Percentiles rank a stretch among this genome's conserved stretches.
phyloP scores from a whole-genome alignment of 2,797 vertebrate genomes.

The Alfaro cultratus region DNA sequence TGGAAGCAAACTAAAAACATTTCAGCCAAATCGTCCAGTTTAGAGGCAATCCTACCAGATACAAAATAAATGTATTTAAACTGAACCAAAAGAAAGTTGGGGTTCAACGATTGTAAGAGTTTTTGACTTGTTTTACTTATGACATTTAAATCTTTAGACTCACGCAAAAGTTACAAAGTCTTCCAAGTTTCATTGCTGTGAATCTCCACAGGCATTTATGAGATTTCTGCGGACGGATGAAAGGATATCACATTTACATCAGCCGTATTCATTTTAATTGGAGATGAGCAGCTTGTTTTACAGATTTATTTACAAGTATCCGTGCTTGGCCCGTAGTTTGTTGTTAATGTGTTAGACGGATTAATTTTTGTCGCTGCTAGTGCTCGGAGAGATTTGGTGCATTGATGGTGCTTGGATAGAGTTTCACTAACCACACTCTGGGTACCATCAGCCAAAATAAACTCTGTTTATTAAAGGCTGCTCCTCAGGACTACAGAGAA shows the following conservation, averaged over 20 bases:
- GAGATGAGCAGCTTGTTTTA: slow-evolving; percentile 23
- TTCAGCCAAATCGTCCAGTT: neutral
- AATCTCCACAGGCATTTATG: neutral
- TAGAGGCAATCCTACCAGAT: neutral
- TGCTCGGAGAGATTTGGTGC: slow-evolving; percentile 46
- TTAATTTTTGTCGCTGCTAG: slow-evolving; percentile 25
- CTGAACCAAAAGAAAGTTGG: neutral
- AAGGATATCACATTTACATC: slow-evolving; percentile 9
- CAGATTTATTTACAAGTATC: slow-evolving; percentile 21
- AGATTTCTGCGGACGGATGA: slow-evolving; percentile 9
- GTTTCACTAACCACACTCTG: slow-evolving; percentile 41
- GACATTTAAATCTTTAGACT: neutral
- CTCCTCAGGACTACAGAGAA: slow-evolving; percentile 28
- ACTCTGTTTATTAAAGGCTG: slow-evolving; percentile 26
- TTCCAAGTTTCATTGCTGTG: neutral
- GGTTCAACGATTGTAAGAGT: neutral
- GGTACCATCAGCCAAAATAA: slow-evolving; percentile 20
- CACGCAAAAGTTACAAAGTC: neutral
- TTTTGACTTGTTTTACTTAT: too few species aligned
- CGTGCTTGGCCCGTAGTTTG: slow-evolving; percentile 16
- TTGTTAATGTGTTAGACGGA: slow-evolving; percentile 24
- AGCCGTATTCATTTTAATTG: slow-evolving; percentile 19
- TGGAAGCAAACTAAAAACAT: neutral
- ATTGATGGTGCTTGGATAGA: slow-evolving; percentile 24
- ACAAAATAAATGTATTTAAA: neutral